Evolutionary conservation across 2,113 vertebrate species (phyloP), one percentile per base, ranked within the genome.

Genomic region (Ictidomys tridecemlineatus): DNA sequence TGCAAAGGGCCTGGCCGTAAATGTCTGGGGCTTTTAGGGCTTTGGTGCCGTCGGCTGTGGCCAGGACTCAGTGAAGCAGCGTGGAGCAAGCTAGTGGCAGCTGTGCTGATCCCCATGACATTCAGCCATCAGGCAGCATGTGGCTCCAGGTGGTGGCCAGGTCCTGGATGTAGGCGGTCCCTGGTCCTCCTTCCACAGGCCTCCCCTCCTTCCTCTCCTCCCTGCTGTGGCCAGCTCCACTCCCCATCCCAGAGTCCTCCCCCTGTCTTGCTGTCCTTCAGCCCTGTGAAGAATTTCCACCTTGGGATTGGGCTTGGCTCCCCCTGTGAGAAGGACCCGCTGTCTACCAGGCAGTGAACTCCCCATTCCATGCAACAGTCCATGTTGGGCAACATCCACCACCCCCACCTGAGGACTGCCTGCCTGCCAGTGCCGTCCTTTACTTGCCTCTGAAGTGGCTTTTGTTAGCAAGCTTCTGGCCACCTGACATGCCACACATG

Each of bases 401-500:
- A n/a, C 24, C 24, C 26, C 61, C 61, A 26, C 61, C 61, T 11
- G 61, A 18, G 61, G 8, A 22, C 56, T 0, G 22, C 61, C 61
- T 11, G 1, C 74, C 10, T 18, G 0, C 0, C 53, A 39, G 51
- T 24, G 39, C 22, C 45, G 32, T 8, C 3, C 8, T 63, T 48
- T 37, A 0, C 30, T 34, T 39, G 69, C 28, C 37, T 37, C 24
- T 2, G 20, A 70, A 3, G 39, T 7, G 30, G 13, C 32, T 14
- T 53, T 61, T 18, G 13, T 61, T 18, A 28, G 32, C 10, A 14
- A 1, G 13, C 26, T 39, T 30, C 9, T 51, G 5, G 8, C 51
- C 20, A 13, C 18, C 30, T 24, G 24, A 82, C 0, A 2, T 13
- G 4, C 5, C 24, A 1, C 39, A 17, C 22, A 7, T 65, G 12